These are phyloP conservation scores for Peromyscus polionotus DNA, from an alignment of 2,113 vertebrate species.

Conservation along the genomic window DNA sequence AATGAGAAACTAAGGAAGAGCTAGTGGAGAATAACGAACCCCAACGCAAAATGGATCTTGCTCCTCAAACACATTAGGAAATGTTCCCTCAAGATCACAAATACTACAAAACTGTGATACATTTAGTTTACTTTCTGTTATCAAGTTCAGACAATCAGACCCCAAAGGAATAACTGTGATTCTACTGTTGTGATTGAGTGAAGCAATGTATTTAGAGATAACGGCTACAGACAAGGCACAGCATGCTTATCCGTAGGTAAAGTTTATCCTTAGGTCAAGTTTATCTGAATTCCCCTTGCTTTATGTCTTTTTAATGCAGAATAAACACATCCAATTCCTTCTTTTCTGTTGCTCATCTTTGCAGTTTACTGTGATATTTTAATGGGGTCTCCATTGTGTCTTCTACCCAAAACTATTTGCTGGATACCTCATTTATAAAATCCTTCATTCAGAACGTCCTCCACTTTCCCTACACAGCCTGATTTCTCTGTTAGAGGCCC, in stretches of 20 bases:
- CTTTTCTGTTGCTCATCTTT: slow-evolving; percentile 16
- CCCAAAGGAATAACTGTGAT: background rate
- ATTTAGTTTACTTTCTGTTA: background rate
- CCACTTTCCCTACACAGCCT: background rate
- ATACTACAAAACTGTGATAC: background rate
- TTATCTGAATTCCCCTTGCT: slow-evolving; percentile 3
- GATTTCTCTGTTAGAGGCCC: background rate
- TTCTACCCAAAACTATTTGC: background rate
- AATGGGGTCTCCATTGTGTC: background rate
- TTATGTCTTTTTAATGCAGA: background rate
- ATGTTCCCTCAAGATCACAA: slow-evolving; percentile 12
- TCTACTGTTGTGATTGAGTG: background rate
- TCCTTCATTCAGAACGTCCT: background rate
- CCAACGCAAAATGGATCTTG: background rate
- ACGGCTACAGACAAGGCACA: background rate
- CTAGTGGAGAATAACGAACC: background rate
- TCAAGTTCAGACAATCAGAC: background rate
- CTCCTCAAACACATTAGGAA: slow-evolving; percentile 18
- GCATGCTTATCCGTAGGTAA: background rate
- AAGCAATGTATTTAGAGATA: slow-evolving; percentile 30
- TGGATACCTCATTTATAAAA: background rate
- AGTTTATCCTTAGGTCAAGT: background rate
- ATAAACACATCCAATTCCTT: background rate
- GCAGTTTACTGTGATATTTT: background rate
- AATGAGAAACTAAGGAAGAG: background rate